Base-by-base conservation (phyloP, 2,113 vertebrate species). In the Lathamus discolor region DNA sequence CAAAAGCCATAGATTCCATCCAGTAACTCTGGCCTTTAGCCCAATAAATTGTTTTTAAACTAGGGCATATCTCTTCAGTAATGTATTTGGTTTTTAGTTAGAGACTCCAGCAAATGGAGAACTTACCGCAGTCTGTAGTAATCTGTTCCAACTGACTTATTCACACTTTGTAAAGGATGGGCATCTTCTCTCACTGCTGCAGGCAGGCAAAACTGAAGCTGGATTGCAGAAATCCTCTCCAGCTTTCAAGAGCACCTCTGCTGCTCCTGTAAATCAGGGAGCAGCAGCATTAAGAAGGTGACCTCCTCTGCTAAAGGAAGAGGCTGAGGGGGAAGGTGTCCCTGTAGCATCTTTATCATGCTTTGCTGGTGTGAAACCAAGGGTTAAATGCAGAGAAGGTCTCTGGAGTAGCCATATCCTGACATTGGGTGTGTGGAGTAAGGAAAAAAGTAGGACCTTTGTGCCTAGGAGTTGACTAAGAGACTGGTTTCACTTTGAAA, bases 391-490 rank as follows among this genome's bases (percentile, higher is more conserved):
- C 46, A 78, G 61, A 77, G 49, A 3, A n/a, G 12, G n/a, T 20
- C 25, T 24, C 57, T 64, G 59, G n/a, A 55, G 12, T 10, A 94
- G 41, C 20, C 7, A 14, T 41, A 37, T 27, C n/a, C 37, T 54
- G 33, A 23, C n/a, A 59, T 1, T 35, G 57, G 22, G 57, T 35
- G 55, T 24, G 33, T 35, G 20, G 14, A 86, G 9, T 28, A 67
- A 33, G 22, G n/a, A 13, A 59, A 63, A 43, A 33, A 4, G 5
- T 14, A 51, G 35, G 17, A 35, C 19, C 7, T 90, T 25, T 63
- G 4, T 22, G 15, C 41, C 55, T n/a, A 27, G 11, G 68, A 54
- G 1, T 0, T 62, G 44, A 66, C n/a, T 54, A 1, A 1, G 49
- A 11, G 9, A 2, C 29, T 37, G 14, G 13, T 27, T 39, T 15